Evolutionary conservation across 1,140 invertebrate genomes (phyloP).

Genomic region (Hydropsyche tenuis): DNA sequence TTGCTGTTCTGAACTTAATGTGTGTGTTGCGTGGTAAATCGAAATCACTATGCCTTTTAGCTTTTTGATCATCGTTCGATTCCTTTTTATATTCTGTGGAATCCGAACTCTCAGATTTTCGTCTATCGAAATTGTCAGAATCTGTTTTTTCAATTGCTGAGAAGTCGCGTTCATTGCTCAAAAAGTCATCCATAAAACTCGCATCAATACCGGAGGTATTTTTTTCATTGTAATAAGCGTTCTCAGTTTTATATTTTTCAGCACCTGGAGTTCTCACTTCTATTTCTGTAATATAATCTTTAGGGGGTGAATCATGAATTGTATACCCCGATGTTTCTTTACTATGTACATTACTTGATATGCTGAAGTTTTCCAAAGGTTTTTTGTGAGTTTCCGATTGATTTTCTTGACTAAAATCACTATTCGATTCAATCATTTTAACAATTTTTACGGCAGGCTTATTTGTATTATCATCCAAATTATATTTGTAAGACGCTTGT

Average conservation of each 20-base stretch:
- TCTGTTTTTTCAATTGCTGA: constrained; percentile 57
- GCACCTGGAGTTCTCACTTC: constrained; percentile 58
- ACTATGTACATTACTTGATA: constrained; percentile 24
- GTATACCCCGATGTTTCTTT: background rate
- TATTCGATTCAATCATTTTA: constrained; percentile 52
- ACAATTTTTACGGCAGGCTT: constrained; percentile 53
- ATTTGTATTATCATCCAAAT: constrained; percentile 35
- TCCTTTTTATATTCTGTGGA: constrained; percentile 51
- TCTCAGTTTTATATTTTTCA: constrained; percentile 54
- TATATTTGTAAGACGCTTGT: constrained; percentile 45
- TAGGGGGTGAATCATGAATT: constrained; percentile 23
- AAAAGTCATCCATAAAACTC: constrained; percentile 57
- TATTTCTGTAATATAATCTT: constrained; percentile 57
- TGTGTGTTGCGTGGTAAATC: constrained; percentile 62
- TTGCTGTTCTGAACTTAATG: constrained; percentile 67
- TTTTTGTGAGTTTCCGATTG: constrained; percentile 32
- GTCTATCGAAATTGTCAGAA: constrained; percentile 50
- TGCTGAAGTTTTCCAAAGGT: constrained; percentile 36
- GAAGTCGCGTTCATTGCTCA: constrained; percentile 59
- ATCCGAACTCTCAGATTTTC: constrained; percentile 39
- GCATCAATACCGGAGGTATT: background rate
- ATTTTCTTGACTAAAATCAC: background rate
- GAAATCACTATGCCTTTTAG: constrained; percentile 61
- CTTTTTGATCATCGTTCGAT: constrained; percentile 55
- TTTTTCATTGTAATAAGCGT: background rate